Conservation (phyloP, 2,113 vertebrate species). For the Mixornis gularis region DNA sequence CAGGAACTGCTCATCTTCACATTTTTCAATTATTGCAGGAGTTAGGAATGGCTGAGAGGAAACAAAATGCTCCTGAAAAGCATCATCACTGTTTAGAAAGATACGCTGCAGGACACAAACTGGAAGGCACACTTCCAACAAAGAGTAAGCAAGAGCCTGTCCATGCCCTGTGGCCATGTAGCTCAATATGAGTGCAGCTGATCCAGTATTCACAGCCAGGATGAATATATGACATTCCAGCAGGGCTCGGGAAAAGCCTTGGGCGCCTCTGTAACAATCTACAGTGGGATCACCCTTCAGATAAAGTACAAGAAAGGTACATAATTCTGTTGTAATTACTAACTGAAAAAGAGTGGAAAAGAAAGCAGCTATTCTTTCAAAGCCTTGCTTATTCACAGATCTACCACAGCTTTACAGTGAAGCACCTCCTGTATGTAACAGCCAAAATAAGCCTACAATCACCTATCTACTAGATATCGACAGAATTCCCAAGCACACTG, state of each 20-base stretch:
- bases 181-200: background rate
- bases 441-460: background rate
- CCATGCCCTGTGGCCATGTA: background rate
- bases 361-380: background rate
- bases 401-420: background rate
- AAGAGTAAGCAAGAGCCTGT: background rate
- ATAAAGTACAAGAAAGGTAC: background rate
- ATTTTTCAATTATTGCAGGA: background rate
- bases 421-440: background rate
- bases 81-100: background rate
- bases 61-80: background rate
- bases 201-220: background rate
- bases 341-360: background rate
- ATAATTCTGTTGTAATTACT: background rate
- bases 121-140: background rate
- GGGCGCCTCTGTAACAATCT: background rate
- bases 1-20: background rate
- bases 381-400: background rate
- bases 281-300: background rate
- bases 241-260: background rate
- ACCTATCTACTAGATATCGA: fast-evolving
- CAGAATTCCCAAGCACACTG: background rate
- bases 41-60: background rate
- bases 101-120: background rate
- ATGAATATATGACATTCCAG: background rate